phyloP scores from a whole-genome alignment of 2,797 vertebrate species.

The Enteromius treurensis region DNA sequence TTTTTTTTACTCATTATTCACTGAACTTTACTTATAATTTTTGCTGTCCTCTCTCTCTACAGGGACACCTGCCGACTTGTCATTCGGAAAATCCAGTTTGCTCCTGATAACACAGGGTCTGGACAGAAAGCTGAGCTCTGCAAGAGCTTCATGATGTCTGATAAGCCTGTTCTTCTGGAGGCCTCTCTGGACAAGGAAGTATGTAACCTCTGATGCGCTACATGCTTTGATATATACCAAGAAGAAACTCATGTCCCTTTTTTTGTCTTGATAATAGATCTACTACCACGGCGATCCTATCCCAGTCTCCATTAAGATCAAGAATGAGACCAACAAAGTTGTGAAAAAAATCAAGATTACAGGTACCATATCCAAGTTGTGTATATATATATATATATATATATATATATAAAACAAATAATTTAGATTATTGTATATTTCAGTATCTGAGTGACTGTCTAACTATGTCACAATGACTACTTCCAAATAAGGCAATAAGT shows the following conservation, averaged over 20 bases:
- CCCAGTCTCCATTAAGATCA: constrained; percentile 83
- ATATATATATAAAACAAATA: neutral
- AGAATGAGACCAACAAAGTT: constrained; percentile 88
- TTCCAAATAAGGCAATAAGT: neutral
- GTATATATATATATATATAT: neutral
- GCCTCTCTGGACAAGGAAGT: constrained; percentile 87
- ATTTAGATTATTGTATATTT: neutral
- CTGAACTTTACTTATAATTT: neutral
- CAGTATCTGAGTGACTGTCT: too few relatives aligned
- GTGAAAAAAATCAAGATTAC: constrained; percentile 88
- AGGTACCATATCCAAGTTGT: constrained; percentile 68
- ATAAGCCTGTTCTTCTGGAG: constrained; percentile 87
- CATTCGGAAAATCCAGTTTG: constrained; percentile 90
- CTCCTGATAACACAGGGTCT: constrained; percentile 70
- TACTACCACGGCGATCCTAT: constrained; percentile 87
- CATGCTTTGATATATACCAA: constrained; percentile 1
- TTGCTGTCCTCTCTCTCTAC: constrained; percentile 31
- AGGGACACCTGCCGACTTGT: constrained; percentile 87
- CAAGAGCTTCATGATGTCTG: constrained; percentile 91
- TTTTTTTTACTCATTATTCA: neutral
- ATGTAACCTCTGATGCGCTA: neutral
- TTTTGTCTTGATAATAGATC: constrained; percentile 73
- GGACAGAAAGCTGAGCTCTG: constrained; percentile 82
- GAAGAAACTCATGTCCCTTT: neutral
- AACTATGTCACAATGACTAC: too few relatives aligned